Conservation (phyloP, 2,888 invertebrate species). For the Ischnus inquisitorius region DNA sequence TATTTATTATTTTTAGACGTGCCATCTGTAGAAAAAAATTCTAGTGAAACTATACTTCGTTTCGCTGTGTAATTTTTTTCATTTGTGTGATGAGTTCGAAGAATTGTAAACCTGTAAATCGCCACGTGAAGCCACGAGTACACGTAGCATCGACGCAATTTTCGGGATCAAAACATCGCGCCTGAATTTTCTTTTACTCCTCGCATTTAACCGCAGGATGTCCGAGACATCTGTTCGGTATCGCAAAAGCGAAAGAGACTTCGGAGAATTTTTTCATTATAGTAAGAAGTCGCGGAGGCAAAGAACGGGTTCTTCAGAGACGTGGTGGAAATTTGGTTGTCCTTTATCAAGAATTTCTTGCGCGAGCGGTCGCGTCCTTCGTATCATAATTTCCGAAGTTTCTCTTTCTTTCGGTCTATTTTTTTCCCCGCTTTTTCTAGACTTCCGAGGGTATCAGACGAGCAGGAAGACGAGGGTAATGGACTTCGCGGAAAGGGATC, state of each 20-base stretch:
- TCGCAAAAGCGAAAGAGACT: neutral
- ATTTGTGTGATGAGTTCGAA: too few relatives aligned
- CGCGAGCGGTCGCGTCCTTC: slow-evolving; percentile 7
- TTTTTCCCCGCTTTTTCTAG: neutral
- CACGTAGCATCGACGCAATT: neutral
- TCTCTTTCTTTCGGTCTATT: neutral
- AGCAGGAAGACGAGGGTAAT: slow-evolving; percentile 44
- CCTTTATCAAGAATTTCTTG: slow-evolving; percentile 16
- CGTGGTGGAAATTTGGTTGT: slow-evolving; percentile 39
- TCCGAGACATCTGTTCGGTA: too few relatives aligned
- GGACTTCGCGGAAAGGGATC: slow-evolving; percentile 42
- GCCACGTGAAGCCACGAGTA: too few relatives aligned
- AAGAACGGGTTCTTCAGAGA: neutral
- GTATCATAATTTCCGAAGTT: slow-evolving; percentile 43
- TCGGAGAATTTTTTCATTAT: neutral
- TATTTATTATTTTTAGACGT: too few relatives aligned
- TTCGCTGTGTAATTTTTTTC: too few relatives aligned
- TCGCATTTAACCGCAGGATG: too few relatives aligned
- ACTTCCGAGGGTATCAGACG: slow-evolving; percentile 21
- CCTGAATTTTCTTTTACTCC: too few relatives aligned
- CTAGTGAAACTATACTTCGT: too few relatives aligned
- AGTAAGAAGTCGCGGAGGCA: neutral
- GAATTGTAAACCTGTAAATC: too few relatives aligned
- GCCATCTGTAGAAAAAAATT: too few relatives aligned
- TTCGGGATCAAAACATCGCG: neutral